Base-by-base conservation (phyloP, 1,140 invertebrate genomes). In the Hyles vespertilio region DNA sequence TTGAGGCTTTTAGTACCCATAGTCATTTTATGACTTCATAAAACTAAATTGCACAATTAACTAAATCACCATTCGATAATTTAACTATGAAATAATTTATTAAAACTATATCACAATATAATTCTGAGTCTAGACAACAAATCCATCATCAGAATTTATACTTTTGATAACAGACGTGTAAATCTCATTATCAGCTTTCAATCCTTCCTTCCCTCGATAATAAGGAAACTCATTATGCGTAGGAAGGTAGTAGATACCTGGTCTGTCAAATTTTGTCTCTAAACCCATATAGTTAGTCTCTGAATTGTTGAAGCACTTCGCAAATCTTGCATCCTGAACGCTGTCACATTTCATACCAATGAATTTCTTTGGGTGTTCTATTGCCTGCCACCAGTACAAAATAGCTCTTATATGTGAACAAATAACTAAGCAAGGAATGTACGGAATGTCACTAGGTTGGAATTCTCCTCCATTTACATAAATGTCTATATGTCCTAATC, bases 391-490 rank as follows among this genome's bases (percentile, higher is more conserved):
- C 81, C 79, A 86, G 34, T 86, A 87, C 0, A 89, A 12, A 0
- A 77, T 63, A 3, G 84, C 54, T 56, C 76, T 66, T 0, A 86
- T 0, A 49, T 89, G 86, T 57, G 83, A 86, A 33, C 86, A 89
- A 3, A 87, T 6, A 3, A 85, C 63, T 0, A 87, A 32, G 57
- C 86, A 89, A 0, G 86, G 86, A 5, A 87, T 66, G 34, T 73
- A 79, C 0, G 77, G 70, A 9, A 87, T 77, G 57, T 87, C 84
- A 7, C 78, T 51, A 0, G 94, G 94, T 69, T 96, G 94, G 11
- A 91, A 77, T 58, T 91, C 89, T 0, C 94, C 94, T 0, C 94
- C 94, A 65, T 95, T 95, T 0, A 93, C 90, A 63, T 94, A 95
- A 69, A 94, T 92, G 79, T 96, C 94, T 3, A 94, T 91, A 71